Evolutionary conservation across 2,113 vertebrate species (phyloP).

Genomic region (Sebastes fasciatus): DNA sequence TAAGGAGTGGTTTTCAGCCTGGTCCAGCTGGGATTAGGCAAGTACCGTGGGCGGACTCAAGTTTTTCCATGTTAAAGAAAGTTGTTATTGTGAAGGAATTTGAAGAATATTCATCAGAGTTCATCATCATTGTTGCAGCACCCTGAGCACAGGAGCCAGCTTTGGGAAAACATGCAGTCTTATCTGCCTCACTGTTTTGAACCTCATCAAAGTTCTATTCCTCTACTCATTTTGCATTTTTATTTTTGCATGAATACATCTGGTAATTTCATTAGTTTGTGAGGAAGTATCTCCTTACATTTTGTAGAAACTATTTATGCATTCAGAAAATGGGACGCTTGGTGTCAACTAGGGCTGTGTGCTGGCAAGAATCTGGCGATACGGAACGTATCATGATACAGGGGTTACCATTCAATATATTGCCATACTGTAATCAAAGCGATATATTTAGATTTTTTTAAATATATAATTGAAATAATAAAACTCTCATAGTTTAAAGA

Average conservation of each 20-base stretch:
- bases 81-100: constrained; percentile 7
- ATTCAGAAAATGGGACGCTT: not conserved
- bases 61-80: constrained; percentile 16
- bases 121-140: constrained; percentile 1
- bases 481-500: no score
- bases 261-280: not conserved
- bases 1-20: not conserved
- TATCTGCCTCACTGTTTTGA: not conserved
- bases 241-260: not conserved
- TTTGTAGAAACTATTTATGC: not conserved
- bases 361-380: no score
- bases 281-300: not conserved
- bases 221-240: not conserved
- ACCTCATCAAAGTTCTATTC: not conserved
- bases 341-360: no score
- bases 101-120: not conserved
- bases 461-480: no score
- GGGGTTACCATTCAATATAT: no score
- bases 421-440: no score
- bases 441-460: no score
- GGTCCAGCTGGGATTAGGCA: constrained; percentile 8
- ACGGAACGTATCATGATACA: no score
- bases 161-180: not conserved
- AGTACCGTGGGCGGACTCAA: not conserved
- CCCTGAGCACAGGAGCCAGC: not conserved